Evolutionary conservation across 2,797 vertebrate species (phyloP).

Genomic region (Takifugu rubripes): DNA sequence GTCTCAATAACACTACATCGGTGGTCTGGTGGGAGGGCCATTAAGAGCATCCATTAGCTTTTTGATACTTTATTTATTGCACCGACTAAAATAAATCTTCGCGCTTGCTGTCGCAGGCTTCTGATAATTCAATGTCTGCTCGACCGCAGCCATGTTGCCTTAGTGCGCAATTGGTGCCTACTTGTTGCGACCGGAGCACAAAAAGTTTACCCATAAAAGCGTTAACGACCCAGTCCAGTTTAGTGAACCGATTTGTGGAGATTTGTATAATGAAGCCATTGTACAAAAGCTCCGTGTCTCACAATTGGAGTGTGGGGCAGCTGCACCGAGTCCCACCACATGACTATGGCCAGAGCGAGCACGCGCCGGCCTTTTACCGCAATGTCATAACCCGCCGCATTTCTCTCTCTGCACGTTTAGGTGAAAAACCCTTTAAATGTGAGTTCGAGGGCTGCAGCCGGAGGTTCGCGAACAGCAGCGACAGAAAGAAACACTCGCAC

Average conservation of each 20-base stretch:
- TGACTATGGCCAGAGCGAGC: not conserved
- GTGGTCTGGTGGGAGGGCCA: slow-evolving; percentile 2
- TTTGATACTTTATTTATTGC: slow-evolving; percentile 24
- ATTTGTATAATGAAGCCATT: not conserved
- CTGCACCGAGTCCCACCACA: not conserved
- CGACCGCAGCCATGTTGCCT: slow-evolving; percentile 23
- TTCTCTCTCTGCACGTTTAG: slow-evolving; percentile 74
- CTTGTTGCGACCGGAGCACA: slow-evolving; percentile 37
- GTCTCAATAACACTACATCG: not conserved
- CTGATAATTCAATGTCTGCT: slow-evolving; percentile 7
- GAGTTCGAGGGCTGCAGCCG: slow-evolving; percentile 79
- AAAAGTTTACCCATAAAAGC: not conserved
- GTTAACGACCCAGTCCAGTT: no score
- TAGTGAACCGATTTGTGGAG: not conserved
- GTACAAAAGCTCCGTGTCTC: slow-evolving; percentile 6
- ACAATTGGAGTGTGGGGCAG: not conserved
- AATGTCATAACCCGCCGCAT: slow-evolving; percentile 51
- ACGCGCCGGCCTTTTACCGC: slow-evolving; percentile 8
- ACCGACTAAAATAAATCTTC: slow-evolving; percentile 33
- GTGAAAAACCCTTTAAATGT: slow-evolving; percentile 81
- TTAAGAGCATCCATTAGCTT: no score
- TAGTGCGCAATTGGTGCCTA: slow-evolving; percentile 10
- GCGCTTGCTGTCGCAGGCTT: slow-evolving; percentile 9
- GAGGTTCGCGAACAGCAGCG: slow-evolving; percentile 78
- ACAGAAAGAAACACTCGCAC: slow-evolving; percentile 75